These are phyloP conservation scores for Salticus scenicus DNA, from an alignment of 2,888 invertebrate genomes.

Conservation along the genomic window DNA sequence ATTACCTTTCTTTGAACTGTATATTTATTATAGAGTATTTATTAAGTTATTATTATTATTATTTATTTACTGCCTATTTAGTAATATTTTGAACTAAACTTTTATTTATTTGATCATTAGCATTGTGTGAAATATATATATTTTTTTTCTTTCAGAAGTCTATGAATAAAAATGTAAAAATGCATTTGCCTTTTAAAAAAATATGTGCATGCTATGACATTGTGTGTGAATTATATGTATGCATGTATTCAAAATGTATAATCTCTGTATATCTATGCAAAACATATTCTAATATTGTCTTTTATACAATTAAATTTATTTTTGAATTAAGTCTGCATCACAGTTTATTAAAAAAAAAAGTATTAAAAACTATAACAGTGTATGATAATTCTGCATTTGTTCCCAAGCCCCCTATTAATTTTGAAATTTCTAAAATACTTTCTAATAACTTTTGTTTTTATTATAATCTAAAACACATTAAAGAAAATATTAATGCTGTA, in stretches of 20 bases:
- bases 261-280: neutral
- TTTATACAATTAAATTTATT: no score
- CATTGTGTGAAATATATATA: constrained; percentile 11
- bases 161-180: neutral
- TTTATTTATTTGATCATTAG: neutral
- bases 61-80: neutral
- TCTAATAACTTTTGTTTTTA: no score
- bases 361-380: no score
- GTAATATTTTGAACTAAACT: no score
- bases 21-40: neutral
- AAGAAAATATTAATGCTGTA: no score
- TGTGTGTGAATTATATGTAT: neutral
- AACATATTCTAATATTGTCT: no score
- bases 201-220: neutral
- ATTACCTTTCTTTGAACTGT: neutral
- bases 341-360: no score
- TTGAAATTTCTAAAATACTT: no score
- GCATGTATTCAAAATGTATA: neutral
- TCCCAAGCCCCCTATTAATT: no score
- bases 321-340: no score
- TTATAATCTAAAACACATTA: no score
- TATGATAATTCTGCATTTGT: no score
- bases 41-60: neutral
- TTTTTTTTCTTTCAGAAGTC: neutral
- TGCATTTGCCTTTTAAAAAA: neutral